phyloP scores from a whole-genome alignment of 2,113 vertebrate genomes.

The Columba janthina region DNA sequence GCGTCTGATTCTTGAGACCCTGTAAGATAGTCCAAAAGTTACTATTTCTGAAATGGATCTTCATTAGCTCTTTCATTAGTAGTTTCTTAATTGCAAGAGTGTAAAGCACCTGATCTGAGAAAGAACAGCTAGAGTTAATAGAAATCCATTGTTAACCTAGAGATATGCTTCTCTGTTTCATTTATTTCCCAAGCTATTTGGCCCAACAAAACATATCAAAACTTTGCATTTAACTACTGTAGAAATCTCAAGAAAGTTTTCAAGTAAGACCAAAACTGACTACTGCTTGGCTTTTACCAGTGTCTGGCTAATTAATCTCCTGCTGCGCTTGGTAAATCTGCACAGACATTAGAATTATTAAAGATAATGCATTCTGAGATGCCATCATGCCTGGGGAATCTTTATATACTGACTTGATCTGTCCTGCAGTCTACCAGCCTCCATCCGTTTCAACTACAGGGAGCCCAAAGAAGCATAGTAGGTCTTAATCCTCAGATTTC shows the following conservation, averaged over 20 bases:
- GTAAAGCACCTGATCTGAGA: not conserved
- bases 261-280: not conserved
- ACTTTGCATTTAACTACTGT: not conserved
- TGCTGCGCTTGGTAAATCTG: not conserved
- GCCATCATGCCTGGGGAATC: not conserved
- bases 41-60: not conserved
- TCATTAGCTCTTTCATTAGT: not conserved
- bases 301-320: not conserved
- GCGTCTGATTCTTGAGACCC: constrained; percentile 97
- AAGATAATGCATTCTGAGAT: not conserved
- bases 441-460: not conserved
- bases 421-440: not conserved
- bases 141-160: not conserved
- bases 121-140: not conserved
- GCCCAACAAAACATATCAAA: not conserved
- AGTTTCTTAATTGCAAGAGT: not conserved
- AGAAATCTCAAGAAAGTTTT: not conserved
- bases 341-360: not conserved
- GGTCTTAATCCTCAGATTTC: not conserved
- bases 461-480: not conserved
- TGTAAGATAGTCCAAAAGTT: constrained; percentile 61
- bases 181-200: not conserved
- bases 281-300: not conserved
- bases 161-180: not conserved
- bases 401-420: not conserved